These are phyloP conservation scores for Scaptomyza reducta DNA, from an alignment of 2,888 invertebrate species.

Conservation along the genomic window DNA sequence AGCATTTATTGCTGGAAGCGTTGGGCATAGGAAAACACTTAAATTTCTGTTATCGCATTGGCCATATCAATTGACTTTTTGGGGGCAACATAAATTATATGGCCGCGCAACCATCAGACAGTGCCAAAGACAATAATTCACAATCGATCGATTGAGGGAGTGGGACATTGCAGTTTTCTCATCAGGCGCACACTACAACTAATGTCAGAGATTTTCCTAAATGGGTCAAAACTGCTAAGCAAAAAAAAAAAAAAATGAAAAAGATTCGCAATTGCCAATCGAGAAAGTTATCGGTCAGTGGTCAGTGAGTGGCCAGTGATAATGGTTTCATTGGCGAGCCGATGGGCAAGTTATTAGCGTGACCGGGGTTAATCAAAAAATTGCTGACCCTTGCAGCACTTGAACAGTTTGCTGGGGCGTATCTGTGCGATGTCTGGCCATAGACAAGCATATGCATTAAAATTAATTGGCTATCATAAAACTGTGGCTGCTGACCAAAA, in stretches of 20 bases:
- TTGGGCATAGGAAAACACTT: constrained; percentile 65
- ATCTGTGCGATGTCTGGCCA: constrained; percentile 41
- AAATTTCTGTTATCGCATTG: constrained; percentile 66
- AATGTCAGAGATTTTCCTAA: constrained; percentile 81
- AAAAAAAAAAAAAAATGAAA: constrained; percentile 1
- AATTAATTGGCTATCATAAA: constrained; percentile 75
- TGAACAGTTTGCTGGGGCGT: constrained; percentile 31
- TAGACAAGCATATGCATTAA: constrained; percentile 64
- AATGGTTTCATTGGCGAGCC: constrained; percentile 64
- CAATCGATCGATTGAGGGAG: constrained; percentile 44
- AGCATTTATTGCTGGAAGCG: constrained; percentile 42
- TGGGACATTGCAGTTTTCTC: constrained; percentile 77
- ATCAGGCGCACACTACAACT: constrained; percentile 78
- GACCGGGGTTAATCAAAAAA: constrained; percentile 80
- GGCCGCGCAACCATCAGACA: constrained; percentile 30
- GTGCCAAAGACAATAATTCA: constrained; percentile 74
- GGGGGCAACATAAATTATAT: constrained; percentile 73
- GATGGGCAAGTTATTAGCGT: constrained; percentile 62
- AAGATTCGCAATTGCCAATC: constrained; percentile 46
- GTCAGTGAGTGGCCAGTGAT: constrained; percentile 46
- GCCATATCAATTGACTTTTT: constrained; percentile 77
- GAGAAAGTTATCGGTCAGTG: constrained; percentile 54
- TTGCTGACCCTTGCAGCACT: constrained; percentile 70
- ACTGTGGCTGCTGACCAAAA: constrained; percentile 38
- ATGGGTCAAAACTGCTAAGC: constrained; percentile 66